These are phyloP conservation scores for Euleptes europaea DNA, from an alignment of 2,113 vertebrate genomes.

Conservation along the genomic window DNA sequence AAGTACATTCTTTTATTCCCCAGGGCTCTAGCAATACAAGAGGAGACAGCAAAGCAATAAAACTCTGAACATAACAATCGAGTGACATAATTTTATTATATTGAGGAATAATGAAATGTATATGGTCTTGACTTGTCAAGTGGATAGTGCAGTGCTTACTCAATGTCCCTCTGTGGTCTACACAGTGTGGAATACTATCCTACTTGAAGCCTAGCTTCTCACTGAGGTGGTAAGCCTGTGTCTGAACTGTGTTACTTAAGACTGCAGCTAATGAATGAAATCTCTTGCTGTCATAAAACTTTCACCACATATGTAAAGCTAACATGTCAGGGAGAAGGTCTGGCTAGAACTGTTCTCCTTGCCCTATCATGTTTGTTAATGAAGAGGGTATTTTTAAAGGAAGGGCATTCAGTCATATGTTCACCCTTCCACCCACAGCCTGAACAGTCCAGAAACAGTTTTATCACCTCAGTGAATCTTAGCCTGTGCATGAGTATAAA, in stretches of 20 bases:
- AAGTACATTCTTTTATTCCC: constrained; percentile 20
- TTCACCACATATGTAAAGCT: no score
- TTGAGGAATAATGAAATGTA: background rate
- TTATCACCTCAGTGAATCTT: no score
- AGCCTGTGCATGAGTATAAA: no score
- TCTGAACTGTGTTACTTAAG: background rate
- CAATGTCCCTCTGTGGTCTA: no score
- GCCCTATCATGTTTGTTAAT: background rate
- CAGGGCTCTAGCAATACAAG: background rate
- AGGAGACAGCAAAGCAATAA: constrained; percentile 7
- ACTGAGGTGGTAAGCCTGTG: background rate
- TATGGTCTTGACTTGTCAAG: background rate
- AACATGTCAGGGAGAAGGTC: no score
- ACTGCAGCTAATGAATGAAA: no score
- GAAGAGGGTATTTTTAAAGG: background rate
- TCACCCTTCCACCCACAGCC: no score
- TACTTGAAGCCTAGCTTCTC: background rate
- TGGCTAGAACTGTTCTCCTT: no score
- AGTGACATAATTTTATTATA: background rate
- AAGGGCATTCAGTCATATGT: no score
- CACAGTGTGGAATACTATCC: background rate
- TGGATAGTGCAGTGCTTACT: background rate
- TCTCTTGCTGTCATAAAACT: no score
- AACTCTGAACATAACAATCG: background rate
- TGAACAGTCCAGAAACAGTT: no score